These are phyloP conservation scores for Odontothrips loti DNA, from an alignment of 2,888 invertebrate genomes.

Conservation along the genomic window DNA sequence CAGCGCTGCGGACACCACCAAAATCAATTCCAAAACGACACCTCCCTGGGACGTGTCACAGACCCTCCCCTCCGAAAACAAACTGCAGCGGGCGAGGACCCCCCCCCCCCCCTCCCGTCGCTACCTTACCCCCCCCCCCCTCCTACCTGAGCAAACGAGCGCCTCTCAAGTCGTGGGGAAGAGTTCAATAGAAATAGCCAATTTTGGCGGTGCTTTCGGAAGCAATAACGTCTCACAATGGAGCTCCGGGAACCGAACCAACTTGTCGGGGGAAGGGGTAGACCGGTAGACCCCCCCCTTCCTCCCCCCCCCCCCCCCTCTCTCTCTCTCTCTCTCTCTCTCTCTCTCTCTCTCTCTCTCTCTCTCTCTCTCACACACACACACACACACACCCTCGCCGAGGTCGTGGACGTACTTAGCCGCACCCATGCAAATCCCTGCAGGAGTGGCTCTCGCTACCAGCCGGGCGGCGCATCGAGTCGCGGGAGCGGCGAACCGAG, in stretches of 20 bases:
- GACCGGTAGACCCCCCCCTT: background rate
- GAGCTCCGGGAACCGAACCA: conserved; percentile 15
- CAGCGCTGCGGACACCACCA: background rate
- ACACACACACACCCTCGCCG: background rate
- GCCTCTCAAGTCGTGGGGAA: background rate
- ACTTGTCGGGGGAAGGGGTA: background rate
- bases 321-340: too few species aligned
- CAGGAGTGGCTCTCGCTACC: background rate
- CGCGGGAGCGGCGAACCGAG: too few species aligned
- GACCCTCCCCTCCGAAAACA: too few species aligned
- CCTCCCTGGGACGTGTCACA: too few species aligned
- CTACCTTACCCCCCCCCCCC: too few species aligned
- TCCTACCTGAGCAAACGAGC: too few species aligned
- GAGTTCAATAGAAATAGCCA: conserved; percentile 20
- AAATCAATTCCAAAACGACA: background rate
- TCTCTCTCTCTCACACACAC: too few species aligned
- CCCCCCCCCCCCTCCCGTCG: too few species aligned
- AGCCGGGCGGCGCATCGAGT: too few species aligned
- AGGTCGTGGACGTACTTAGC: conserved; percentile 2
- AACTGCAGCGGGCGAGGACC: too few species aligned
- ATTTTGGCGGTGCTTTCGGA: conserved; percentile 9
- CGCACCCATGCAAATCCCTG: conserved; percentile 14
- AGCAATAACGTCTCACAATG: conserved; percentile 24
- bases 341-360: too few species aligned
- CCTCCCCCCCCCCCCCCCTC: background rate